Evolutionary conservation across 2,113 vertebrate genomes (phyloP).

Genomic region (Macquaria australasica): DNA sequence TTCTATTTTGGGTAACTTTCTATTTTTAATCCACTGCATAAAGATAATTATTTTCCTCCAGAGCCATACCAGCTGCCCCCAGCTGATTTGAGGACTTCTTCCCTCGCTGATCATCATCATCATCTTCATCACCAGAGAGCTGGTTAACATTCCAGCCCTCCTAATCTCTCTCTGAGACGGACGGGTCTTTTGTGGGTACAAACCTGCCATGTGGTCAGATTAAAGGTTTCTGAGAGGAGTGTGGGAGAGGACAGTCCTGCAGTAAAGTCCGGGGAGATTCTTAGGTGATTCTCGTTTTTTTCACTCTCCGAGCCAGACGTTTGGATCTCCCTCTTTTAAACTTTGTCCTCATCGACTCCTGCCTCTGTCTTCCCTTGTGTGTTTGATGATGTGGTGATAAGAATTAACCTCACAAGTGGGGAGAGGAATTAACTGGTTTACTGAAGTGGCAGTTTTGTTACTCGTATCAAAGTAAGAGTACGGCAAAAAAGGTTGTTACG

Average conservation of each 20-base stretch:
- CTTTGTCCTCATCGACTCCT: neutral
- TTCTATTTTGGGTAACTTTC: neutral
- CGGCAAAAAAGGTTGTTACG: too few relatives aligned
- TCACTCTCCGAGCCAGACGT: neutral
- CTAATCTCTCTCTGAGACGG: conserved; percentile 53
- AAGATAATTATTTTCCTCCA: neutral
- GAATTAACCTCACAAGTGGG: neutral
- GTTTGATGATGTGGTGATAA: neutral
- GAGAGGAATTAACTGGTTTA: neutral
- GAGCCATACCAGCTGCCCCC: too few relatives aligned
- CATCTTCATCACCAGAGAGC: conserved; percentile 11
- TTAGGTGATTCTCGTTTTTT: conserved; percentile 16
- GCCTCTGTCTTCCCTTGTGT: neutral
- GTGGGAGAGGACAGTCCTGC: conserved; percentile 56
- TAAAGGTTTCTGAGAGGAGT: conserved; percentile 46
- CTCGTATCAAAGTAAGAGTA: too few relatives aligned
- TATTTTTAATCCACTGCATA: neutral
- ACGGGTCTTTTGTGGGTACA: conserved; percentile 36
- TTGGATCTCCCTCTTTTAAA: neutral
- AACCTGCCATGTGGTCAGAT: conserved; percentile 69
- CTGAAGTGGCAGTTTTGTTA: neutral
- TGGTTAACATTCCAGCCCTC: conserved; percentile 66
- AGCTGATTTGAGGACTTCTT: conserved; percentile 4
- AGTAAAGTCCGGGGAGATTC: conserved; percentile 19
- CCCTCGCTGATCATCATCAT: neutral